phyloP scores from a whole-genome alignment of 2,888 invertebrate genomes.

The Lithophane semibrunnea region DNA sequence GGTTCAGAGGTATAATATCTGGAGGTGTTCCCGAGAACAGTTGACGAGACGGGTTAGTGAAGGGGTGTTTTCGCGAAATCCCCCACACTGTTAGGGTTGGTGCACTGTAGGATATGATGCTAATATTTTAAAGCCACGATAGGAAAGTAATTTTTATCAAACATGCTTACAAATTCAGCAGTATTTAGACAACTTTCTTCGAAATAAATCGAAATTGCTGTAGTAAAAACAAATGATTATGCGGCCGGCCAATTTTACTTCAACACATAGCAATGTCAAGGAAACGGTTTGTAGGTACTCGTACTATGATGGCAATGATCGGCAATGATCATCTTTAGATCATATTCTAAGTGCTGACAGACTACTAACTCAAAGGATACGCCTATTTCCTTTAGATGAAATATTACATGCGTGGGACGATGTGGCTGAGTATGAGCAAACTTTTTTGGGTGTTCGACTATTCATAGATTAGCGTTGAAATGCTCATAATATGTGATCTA shows the following conservation, averaged over 20 bases:
- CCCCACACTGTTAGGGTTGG: constrained; percentile 54
- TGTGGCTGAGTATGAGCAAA: not conserved
- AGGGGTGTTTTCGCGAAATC: constrained; percentile 62
- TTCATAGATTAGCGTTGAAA: constrained; percentile 5
- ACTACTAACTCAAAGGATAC: constrained; percentile 27
- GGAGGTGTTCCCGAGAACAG: constrained; percentile 58
- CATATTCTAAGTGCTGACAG: constrained; percentile 37
- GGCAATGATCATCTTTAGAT: constrained; percentile 33
- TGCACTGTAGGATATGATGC: not conserved
- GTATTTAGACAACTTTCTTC: too few relatives aligned
- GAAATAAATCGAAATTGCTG: too few relatives aligned
- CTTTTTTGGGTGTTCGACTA: not conserved
- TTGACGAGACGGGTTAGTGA: constrained; percentile 53
- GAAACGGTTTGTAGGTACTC: constrained; percentile 20
- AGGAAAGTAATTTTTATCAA: not conserved
- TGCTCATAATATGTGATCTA: not conserved
- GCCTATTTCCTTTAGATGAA: constrained; percentile 48
- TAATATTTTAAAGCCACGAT: not conserved
- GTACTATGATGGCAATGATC: constrained; percentile 24
- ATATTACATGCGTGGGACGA: constrained; percentile 16
- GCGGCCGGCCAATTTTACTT: too few relatives aligned
- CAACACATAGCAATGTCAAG: constrained; percentile 3
- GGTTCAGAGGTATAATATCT: constrained; percentile 54
- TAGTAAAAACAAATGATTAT: too few relatives aligned
- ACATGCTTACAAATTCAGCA: too few relatives aligned